A percentile compares a stretch with the other conserved stretches of the same genome.
Evolutionary conservation across 2,113 vertebrate species (phyloP).

Genomic region (Micronycteris hirsuta): DNA sequence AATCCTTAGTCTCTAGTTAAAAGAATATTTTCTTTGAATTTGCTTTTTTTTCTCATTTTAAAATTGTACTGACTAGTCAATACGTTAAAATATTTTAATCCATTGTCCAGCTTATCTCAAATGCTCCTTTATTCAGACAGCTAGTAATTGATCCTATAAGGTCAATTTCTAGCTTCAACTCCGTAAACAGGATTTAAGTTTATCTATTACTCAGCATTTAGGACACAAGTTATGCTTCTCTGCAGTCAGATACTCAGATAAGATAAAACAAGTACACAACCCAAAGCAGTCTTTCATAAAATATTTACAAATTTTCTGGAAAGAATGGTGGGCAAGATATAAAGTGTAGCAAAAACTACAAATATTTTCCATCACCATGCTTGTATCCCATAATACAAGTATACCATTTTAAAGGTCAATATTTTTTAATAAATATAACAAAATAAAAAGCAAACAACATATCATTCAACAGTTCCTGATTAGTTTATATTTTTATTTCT

Average conservation of each 20-base stretch:
- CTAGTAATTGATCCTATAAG: constrained; percentile 43
- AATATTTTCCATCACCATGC: neutral
- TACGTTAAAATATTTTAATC: constrained; percentile 40
- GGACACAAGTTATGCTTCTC: constrained; percentile 9
- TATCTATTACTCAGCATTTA: constrained; percentile 48
- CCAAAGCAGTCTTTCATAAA: constrained; percentile 20
- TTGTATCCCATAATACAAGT: neutral
- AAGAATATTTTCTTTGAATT: neutral
- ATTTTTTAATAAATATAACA: neutral
- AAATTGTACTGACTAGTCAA: neutral
- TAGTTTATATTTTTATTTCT: neutral
- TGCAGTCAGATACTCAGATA: neutral
- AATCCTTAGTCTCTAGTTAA: neutral
- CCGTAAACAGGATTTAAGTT: constrained; percentile 44
- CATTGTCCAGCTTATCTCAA: constrained; percentile 27
- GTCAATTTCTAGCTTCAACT: constrained; percentile 46
- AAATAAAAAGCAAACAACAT: neutral
- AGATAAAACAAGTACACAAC: neutral
- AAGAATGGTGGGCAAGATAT: neutral
- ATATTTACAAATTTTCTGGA: neutral
- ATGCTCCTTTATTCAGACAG: neutral
- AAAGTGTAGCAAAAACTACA: neutral
- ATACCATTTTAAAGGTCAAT: neutral
- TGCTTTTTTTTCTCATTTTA: neutral
- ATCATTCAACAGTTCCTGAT: neutral